These are phyloP conservation scores for Vanessa atalanta DNA, from an alignment of 1,140 invertebrate species.

Conservation along the genomic window DNA sequence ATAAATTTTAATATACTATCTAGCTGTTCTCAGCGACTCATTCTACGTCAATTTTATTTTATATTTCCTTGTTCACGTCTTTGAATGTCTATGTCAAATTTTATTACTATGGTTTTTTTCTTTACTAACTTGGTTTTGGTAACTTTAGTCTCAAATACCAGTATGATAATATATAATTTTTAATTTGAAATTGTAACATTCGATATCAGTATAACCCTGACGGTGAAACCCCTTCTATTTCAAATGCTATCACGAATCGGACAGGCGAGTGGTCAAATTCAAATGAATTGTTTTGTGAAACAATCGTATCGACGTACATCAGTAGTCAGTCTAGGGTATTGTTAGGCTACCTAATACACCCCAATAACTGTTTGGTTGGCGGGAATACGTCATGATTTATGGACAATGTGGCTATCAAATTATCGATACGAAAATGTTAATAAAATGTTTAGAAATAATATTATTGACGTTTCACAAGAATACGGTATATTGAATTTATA, in stretches of 20 bases:
- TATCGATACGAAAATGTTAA: no score
- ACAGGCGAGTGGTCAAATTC: slow-evolving; percentile 75
- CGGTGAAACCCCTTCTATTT: slow-evolving; percentile 45
- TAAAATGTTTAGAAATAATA: no score
- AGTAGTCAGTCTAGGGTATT: slow-evolving; percentile 57
- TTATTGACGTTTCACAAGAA: no score
- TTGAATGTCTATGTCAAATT: no score
- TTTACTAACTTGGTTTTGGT: no score
- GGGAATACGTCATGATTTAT: slow-evolving; percentile 14
- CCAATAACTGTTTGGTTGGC: slow-evolving; percentile 38
- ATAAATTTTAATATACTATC: no score
- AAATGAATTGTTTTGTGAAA: slow-evolving; percentile 72
- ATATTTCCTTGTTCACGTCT: no score
- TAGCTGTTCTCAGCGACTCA: no score
- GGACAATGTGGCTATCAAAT: neutral
- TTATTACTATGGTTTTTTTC: no score
- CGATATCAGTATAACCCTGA: slow-evolving; percentile 4
- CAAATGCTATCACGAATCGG: slow-evolving; percentile 64
- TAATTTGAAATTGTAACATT: slow-evolving; percentile 16
- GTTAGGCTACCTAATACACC: slow-evolving; percentile 55
- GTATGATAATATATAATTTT: neutral
- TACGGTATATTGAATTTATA: no score
- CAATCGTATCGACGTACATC: slow-evolving; percentile 75
- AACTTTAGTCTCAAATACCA: neutral
- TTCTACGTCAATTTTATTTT: no score